Conservation (phyloP, 2,113 vertebrate species). For the Junco hyemalis region DNA sequence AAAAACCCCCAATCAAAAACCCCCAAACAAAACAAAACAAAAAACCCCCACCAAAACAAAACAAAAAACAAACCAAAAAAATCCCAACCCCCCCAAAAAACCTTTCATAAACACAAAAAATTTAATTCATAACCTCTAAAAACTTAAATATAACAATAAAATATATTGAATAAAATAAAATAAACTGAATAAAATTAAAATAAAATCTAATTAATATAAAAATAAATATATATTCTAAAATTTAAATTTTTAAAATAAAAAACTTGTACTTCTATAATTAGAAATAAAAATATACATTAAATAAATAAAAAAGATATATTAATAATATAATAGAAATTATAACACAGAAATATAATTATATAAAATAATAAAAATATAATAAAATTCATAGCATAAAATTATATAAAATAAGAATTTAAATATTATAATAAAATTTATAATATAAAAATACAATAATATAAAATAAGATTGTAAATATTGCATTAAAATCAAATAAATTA, state of each 20-base stretch:
- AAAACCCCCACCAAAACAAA: not conserved
- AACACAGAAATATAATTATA: not conserved
- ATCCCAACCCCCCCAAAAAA: not conserved
- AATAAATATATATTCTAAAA: not conserved
- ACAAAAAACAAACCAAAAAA: too few relatives aligned
- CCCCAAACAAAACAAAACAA: too few relatives aligned
- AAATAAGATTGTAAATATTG: too few relatives aligned
- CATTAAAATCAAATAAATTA: too few relatives aligned
- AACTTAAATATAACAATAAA: not conserved
- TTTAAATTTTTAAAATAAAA: not conserved
- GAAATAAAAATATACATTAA: not conserved
- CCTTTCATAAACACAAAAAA: not conserved
- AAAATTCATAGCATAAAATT: too few relatives aligned
- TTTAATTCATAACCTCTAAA: not conserved
- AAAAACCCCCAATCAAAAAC: not conserved
- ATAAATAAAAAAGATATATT: not conserved
- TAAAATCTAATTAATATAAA: not conserved
- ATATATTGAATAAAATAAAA: too few relatives aligned
- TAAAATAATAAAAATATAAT: too few relatives aligned
- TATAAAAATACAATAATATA: too few relatives aligned
- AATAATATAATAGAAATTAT: not conserved
- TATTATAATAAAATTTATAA: too few relatives aligned
- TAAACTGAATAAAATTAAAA: too few relatives aligned
- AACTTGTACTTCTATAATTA: not conserved
- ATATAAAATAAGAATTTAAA: too few relatives aligned